Base-by-base conservation (phyloP, 2,113 vertebrate species). In the Meleagris gallopavo region DNA sequence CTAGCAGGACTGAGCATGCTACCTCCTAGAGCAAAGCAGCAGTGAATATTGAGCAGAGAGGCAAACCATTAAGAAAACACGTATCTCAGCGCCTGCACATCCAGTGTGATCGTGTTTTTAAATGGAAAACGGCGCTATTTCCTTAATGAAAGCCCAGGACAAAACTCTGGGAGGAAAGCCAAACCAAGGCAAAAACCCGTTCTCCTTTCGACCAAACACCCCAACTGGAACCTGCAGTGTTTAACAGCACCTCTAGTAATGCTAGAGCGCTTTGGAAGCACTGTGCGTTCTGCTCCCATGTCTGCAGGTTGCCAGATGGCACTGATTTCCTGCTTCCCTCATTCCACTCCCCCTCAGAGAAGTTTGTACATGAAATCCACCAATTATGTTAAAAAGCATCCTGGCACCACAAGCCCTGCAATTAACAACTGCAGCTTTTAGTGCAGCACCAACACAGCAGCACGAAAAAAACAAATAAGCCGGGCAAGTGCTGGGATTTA, bases 381-480 rank as follows among this genome's bases (percentile, higher is more conserved):
- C 96, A 82, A 96, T 97, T 93, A 93, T 90, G 86, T 92, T 96
- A 89, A 89, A 91, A 95, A 90, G 89, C 91, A 95, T 87, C 88
- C 36, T 97, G 95, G 83, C 88, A 96, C 89, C 79, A n/a, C 81
- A 86, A 96, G 78, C 88, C 84, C 91, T 90, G 75, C 69, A 90
- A 95, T 97, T 84, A 95, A 86, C 75, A 95, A 95, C 88, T 90
- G 72, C 54, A 95, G 96, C 95, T 96, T 95, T 96, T 94, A 93
- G 88, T n/a, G 83, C 96, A 95, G 87, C 83, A 96, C 61, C 92
- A 94, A 96, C 83, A 94, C 5, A 91, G 70, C 90, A 73, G 88
- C 89, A 95, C 66, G 88, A 91, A 90, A 94, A 94, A 96, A 95
- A 90, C 83, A 91, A 97, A 88, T 94, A 93, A 92, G 88, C 73